A percentile compares a stretch with the other conserved stretches of the same genome.
Evolutionary conservation across 2,113 vertebrate species (phyloP).

Genomic region (Clinocottus analis): DNA sequence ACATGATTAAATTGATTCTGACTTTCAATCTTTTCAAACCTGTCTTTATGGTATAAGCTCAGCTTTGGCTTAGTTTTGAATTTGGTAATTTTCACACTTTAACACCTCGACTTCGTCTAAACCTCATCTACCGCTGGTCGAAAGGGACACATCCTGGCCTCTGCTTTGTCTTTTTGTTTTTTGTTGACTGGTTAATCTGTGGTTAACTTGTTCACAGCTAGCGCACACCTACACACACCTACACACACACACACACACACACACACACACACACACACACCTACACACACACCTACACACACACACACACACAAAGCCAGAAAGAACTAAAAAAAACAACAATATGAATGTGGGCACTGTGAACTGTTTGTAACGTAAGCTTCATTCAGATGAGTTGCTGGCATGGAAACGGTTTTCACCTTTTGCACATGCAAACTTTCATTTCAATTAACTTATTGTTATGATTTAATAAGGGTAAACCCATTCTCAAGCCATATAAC

Average conservation of each 20-base stretch:
- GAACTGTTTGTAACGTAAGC: not conserved
- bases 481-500: not conserved
- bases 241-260: not conserved
- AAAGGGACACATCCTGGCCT: constrained; percentile 28
- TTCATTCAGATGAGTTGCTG: not conserved
- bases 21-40: not conserved
- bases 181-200: constrained; percentile 30
- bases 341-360: not conserved
- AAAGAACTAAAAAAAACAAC: not conserved
- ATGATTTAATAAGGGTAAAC: not conserved
- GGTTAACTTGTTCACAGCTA: constrained; percentile 19
- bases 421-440: constrained; percentile 6
- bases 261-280: not conserved
- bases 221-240: not conserved
- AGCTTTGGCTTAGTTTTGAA: constrained; percentile 7
- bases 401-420: not conserved
- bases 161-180: constrained; percentile 34
- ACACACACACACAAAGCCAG: not conserved
- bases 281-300: not conserved
- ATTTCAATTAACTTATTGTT: not conserved
- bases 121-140: constrained; percentile 7
- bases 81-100: constrained; percentile 16
- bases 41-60: not conserved
- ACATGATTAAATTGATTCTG: not conserved
- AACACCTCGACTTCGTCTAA: constrained; percentile 15